Evolutionary conservation across 2,113 vertebrate genomes (phyloP).

Genomic region (Edolisoma coerulescens): DNA sequence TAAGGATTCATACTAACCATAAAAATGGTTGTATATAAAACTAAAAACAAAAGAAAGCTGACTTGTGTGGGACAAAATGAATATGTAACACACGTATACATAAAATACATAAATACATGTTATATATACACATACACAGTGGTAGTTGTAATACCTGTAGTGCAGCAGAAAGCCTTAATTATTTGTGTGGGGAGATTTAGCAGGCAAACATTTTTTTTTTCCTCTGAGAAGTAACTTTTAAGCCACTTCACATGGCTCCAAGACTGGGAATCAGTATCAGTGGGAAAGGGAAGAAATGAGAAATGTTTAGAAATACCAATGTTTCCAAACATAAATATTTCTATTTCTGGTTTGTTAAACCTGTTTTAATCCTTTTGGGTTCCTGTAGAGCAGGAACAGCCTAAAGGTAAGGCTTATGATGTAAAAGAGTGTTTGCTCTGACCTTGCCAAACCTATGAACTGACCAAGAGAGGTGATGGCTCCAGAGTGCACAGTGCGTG

Average conservation of each 20-base stretch:
- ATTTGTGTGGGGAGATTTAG: neutral
- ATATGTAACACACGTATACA: neutral
- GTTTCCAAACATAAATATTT: conserved; percentile 52
- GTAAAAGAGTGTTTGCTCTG: neutral
- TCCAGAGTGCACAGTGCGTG: neutral
- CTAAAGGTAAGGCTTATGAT: conserved; percentile 5
- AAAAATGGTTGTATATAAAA: neutral
- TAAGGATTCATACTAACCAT: neutral
- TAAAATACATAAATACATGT: neutral
- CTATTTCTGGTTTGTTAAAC: conserved; percentile 30
- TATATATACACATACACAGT: neutral
- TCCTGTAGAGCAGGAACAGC: conserved; percentile 16
- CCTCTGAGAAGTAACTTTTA: neutral
- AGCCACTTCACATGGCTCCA: neutral
- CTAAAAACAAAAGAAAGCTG: neutral
- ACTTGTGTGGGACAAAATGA: neutral
- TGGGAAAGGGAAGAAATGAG: neutral
- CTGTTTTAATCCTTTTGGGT: conserved; percentile 9
- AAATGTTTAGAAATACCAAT: conserved; percentile 5
- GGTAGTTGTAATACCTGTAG: neutral
- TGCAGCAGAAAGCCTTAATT: neutral
- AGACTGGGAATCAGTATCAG: neutral
- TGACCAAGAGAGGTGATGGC: neutral
- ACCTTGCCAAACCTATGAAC: neutral
- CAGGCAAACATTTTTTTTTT: neutral